phyloP scores from a whole-genome alignment of 2,888 invertebrate species.

The Sthenelais limicola region DNA sequence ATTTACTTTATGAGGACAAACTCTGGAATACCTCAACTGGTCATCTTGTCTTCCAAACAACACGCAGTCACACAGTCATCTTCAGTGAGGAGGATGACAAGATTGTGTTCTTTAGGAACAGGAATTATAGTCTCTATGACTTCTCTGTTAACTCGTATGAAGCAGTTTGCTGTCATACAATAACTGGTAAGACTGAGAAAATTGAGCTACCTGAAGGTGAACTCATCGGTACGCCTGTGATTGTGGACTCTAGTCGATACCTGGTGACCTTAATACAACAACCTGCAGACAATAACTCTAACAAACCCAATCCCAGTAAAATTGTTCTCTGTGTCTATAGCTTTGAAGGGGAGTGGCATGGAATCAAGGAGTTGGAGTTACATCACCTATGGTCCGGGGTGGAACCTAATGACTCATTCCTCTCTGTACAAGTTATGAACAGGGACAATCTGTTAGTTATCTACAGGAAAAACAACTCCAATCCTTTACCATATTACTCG shows the following conservation, averaged over 20 bases:
- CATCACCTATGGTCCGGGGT: constrained; percentile 53
- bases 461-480: constrained; percentile 54
- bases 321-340: constrained; percentile 41
- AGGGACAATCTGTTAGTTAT: constrained; percentile 55
- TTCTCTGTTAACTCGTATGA: constrained; percentile 41
- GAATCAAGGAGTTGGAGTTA: constrained; percentile 35
- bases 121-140: constrained; percentile 49
- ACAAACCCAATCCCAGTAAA: no score
- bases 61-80: constrained; percentile 53
- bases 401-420: constrained; percentile 53
- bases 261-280: constrained; percentile 43
- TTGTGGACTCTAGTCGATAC: constrained; percentile 25
- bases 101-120: constrained; percentile 56
- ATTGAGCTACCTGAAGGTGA: constrained; percentile 46
- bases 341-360: constrained; percentile 43
- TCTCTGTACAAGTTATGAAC: constrained; percentile 51
- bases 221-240: constrained; percentile 43
- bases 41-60: constrained; percentile 52
- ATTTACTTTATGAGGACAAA: constrained; percentile 55
- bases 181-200: constrained; percentile 8
- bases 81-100: constrained; percentile 54
- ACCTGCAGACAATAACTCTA: not conserved
- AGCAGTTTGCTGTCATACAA: constrained; percentile 10
- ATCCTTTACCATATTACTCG: constrained; percentile 52
- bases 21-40: constrained; percentile 60